Evolutionary conservation across 2,113 vertebrate genomes (phyloP), one percentile per base, ranked within the genome.

Genomic region (Gadus chalcogrammus): DNA sequence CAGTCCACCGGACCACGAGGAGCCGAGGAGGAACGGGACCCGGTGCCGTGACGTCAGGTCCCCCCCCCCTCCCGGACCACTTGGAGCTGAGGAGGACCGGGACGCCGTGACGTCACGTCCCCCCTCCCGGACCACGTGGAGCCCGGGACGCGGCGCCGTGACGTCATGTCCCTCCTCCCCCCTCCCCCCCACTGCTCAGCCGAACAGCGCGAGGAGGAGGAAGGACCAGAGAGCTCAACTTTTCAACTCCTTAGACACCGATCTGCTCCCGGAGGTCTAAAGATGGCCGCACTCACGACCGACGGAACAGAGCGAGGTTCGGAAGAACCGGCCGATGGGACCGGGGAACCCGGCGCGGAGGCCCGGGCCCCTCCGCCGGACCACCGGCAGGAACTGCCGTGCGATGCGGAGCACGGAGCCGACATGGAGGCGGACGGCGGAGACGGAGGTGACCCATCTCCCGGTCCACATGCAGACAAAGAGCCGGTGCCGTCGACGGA

Each of bases 111-210:
- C 83, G 83, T 85, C 77, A 90, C 84, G 80, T 86, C 68, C 82
- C 82, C 53, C 81, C 74, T 35, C 84, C 74, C 48, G 70, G 77
- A 91, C 83, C 91, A 91, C 91, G 91, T 92, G 91, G 88, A 92
- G 79, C 67, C 76, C 72, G 87, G 85, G 85, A 85, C 76, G 79
- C 24, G 66, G 75, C 64, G 74, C 35, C 11, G 0, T 8, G 20
- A 78, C 83, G 83, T 85, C 77, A 90, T 84, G 80, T 86, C 68
- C 82, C 82, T 58, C 81, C 74, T 76, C 81, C 81, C 79, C 63
- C 38, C 42, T 22, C 63, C 65, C 64, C 69, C 48, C 15, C 73
- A 62, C 79, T 76, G 73, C 82, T 79, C 82, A 64, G 78, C 77
- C 82, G 73, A 68, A 13, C 42, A 48, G 42, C 42, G 42, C 5